These are phyloP conservation scores for Cryptocheilus praepositus DNA, from an alignment of 2,888 invertebrate genomes.

Conservation along the genomic window DNA sequence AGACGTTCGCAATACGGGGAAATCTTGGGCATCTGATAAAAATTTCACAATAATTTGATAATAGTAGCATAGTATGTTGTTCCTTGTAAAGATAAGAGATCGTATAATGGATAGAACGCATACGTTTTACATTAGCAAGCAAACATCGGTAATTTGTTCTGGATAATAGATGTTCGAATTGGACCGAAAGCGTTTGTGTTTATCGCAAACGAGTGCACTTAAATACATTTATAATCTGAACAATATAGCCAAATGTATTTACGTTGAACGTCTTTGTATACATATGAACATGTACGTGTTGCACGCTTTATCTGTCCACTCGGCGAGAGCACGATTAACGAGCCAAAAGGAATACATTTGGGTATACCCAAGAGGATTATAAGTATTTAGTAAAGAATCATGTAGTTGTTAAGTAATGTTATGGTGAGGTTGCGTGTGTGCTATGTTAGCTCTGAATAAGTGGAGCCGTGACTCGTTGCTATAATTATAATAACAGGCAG, in stretches of 20 bases:
- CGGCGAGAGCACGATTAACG: too few relatives aligned
- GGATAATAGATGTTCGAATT: constrained; percentile 19
- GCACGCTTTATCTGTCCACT: too few relatives aligned
- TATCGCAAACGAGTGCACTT: constrained; percentile 8
- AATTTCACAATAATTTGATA: neutral
- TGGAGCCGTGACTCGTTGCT: constrained; percentile 71
- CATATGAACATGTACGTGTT: neutral
- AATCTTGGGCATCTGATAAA: neutral
- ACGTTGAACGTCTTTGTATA: constrained; percentile 18
- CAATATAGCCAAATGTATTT: constrained; percentile 20
- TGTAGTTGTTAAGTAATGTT: constrained; percentile 52
- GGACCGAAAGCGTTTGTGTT: constrained; percentile 15
- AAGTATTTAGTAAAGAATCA: constrained; percentile 46
- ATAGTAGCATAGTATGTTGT: neutral
- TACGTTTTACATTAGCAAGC: constrained; percentile 11
- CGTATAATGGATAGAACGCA: neutral
- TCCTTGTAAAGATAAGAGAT: constrained; percentile 3
- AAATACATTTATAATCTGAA: constrained; percentile 17
- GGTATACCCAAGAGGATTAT: constrained; percentile 50
- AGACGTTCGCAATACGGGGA: too few relatives aligned
- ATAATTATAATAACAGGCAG: constrained; percentile 72
- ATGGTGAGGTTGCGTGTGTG: constrained; percentile 63
- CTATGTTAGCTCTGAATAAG: constrained; percentile 66
- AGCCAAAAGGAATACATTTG: constrained; percentile 40
- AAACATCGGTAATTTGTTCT: constrained; percentile 10